These are phyloP conservation scores for Sarcophaga subvicina DNA, from an alignment of 2,888 invertebrate genomes.

Conservation along the genomic window DNA sequence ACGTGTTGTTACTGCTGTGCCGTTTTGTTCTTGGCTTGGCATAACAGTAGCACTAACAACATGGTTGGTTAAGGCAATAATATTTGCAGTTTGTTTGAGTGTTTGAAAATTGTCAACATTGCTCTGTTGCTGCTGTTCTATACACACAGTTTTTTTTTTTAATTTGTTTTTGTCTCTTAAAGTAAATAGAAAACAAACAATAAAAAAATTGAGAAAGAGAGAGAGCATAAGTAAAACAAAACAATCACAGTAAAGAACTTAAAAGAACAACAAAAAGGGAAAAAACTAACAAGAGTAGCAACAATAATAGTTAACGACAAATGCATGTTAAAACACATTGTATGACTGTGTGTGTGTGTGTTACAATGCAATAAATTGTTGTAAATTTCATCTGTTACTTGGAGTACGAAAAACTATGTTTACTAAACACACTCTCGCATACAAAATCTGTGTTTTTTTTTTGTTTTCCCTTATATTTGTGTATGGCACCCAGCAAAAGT, in stretches of 20 bases:
- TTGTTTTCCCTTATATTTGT: slow-evolving; percentile 36
- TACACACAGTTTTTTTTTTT: background rate
- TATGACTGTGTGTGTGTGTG: slow-evolving; percentile 10
- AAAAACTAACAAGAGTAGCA: slow-evolving; percentile 49
- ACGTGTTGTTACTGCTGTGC: slow-evolving; percentile 50
- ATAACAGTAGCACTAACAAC: background rate
- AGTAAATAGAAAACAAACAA: slow-evolving; percentile 46
- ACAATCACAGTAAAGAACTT: background rate
- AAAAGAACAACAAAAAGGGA: slow-evolving; percentile 1
- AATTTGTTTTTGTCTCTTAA: slow-evolving; percentile 6
- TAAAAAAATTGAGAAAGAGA: slow-evolving; percentile 1
- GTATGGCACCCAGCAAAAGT: slow-evolving; percentile 67
- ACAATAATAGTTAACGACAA: slow-evolving; percentile 61
- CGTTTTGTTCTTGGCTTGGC: slow-evolving; percentile 12
- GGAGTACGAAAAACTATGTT: too few relatives aligned
- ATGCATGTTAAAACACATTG: slow-evolving; percentile 42
- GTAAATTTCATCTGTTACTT: slow-evolving; percentile 59
- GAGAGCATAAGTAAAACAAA: background rate
- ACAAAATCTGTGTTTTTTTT: slow-evolving; percentile 2
- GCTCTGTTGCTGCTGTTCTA: background rate
- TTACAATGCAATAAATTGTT: slow-evolving; percentile 53
- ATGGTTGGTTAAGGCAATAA: background rate
- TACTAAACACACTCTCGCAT: background rate
- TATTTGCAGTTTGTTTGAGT: slow-evolving; percentile 44
- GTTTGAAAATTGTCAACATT: slow-evolving; percentile 58